Evolutionary conservation across 2,797 vertebrate genomes (phyloP), one percentile per base, ranked within the genome.

Genomic region (Spea hammondii): DNA sequence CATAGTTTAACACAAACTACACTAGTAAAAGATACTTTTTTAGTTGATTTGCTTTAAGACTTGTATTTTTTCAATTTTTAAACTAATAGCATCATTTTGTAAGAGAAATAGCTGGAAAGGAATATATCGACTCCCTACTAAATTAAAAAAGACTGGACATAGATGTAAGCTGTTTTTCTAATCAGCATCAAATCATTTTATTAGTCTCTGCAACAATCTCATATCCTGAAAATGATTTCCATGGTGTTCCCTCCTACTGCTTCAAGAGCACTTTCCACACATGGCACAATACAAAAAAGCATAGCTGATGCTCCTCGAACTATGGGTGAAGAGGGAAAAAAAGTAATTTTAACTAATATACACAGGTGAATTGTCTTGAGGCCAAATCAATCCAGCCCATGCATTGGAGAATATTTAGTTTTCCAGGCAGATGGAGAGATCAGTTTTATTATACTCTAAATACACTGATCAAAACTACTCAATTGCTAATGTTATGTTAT

Each of bases 201-300:
- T 73, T 76, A 77, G 74, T 54, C 55, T 81, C 64, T 68, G 74
- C 48, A 74, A 62, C 72, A 74, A 81, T 81, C 74, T 81, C 74
- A 81, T 77, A 81, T 81, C 79, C 79, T 81, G 79, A 8, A 81
- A 77, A 54, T 76, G 5, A 68, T 77, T 76, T 73, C 54, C 68
- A 54, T 53, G n/a, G 54, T 77, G 74, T 72, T 77, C 74, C 74
- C 79, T 69, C 74, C 79, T 81, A 81, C 70, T 81, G 74, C 62
- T 81, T 70, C 6, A 81, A 72, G 79, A 77, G 45, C 53, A 66
- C 53, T 77, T 73, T 81, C 59, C 51, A 77, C 79, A 81, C 74
- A 72, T 72, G 74, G 47, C 45, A 32, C 11, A 12, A 11, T 46
- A 77, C 48, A 80, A 76, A 48, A 80, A 76, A 72, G 79, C 32